Base-by-base conservation (phyloP, 2,888 invertebrate genomes). In the Tipula confusa region DNA sequence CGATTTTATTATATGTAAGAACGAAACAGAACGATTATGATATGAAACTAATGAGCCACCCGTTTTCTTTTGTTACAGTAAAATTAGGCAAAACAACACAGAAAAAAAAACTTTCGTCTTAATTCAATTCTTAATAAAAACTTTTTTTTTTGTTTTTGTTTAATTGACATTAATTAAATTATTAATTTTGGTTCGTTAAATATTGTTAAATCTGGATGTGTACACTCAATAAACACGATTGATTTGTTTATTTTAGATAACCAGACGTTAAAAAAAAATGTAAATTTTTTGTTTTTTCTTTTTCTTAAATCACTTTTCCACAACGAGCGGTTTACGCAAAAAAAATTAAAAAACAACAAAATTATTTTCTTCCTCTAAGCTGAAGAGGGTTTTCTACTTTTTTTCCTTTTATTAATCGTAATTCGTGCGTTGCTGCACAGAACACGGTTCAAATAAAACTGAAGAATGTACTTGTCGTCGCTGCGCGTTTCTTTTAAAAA, bases 131-230 rank as follows among this genome's bases (percentile, higher is more conserved):
- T 36, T 36, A 36, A 9, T 36, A 36, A 36, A 36, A 36, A 9
- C n/a, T n/a, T n/a, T n/a, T n/a, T n/a, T n/a, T n/a, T n/a, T n/a
- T n/a, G n/a, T n/a, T n/a, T n/a, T 36, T 36, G 5, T 43, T 64
- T 64, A 64, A 64, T 64, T 64, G 64, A 64, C 64, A 64, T 64
- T 64, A 64, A 64, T 64, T 64, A 64, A 38, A 64, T 64, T 64
- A 64, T 24, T 24, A 24, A 24, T 9, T 24, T 64, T 24, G 9
- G 9, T 0, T 9, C 9, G 64, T 11, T 33, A 11, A n/a, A n/a
- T n/a, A 64, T 18, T 64, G 18, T 24, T 64, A 43, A 64, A 1
- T n/a, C n/a, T n/a, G n/a, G n/a, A n/a, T n/a, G n/a, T 2, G 24
- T 11, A 64, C 64, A 64, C 6, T 64, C 24, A 64, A 5, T 24